Conservation (phyloP, 37 sponge, comb jelly and placozoan genomes). For the Aplysina aerophoba region DNA sequence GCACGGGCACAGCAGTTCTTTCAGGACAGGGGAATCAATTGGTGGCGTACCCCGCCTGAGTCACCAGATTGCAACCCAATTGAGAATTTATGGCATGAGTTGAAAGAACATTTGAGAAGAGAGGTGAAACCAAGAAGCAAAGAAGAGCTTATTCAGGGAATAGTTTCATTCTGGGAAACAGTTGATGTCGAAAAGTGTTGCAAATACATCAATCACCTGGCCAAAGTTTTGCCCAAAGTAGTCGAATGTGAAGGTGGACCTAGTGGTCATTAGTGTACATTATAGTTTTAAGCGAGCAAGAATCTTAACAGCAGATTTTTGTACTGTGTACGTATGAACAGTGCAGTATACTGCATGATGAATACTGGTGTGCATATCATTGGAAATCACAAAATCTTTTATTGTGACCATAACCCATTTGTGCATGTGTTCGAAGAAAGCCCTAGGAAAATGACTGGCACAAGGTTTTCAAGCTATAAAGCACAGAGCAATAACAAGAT, state of each 20-base stretch:
- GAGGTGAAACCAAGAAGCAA: constrained; percentile 43
- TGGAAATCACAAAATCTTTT: background rate
- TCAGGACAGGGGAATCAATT: constrained; percentile 18
- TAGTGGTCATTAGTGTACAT: constrained; percentile 11
- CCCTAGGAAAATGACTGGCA: too few relatives aligned
- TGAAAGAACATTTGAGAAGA: constrained; percentile 34
- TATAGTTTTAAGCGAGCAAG: background rate
- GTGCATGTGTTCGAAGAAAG: too few relatives aligned
- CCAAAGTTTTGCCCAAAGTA: constrained; percentile 29
- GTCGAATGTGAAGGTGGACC: constrained; percentile 26
- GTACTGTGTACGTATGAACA: too few relatives aligned
- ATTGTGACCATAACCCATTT: too few relatives aligned
- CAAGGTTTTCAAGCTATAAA: too few relatives aligned
- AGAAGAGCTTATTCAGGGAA: constrained; percentile 19
- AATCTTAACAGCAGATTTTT: background rate
- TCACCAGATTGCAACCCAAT: constrained; percentile 47
- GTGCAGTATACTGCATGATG: background rate
- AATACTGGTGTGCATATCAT: background rate
- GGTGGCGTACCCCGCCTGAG: constrained; percentile 40
- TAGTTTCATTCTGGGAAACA: constrained; percentile 17
- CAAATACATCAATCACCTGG: constrained; percentile 22
- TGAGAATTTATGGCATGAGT: constrained; percentile 40
- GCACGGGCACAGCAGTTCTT: constrained; percentile 23
- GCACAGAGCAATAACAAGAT: too few relatives aligned
- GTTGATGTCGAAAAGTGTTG: constrained; percentile 1